These are phyloP conservation scores for Euschistus heros DNA, from an alignment of 1,140 invertebrate genomes.

Conservation along the genomic window DNA sequence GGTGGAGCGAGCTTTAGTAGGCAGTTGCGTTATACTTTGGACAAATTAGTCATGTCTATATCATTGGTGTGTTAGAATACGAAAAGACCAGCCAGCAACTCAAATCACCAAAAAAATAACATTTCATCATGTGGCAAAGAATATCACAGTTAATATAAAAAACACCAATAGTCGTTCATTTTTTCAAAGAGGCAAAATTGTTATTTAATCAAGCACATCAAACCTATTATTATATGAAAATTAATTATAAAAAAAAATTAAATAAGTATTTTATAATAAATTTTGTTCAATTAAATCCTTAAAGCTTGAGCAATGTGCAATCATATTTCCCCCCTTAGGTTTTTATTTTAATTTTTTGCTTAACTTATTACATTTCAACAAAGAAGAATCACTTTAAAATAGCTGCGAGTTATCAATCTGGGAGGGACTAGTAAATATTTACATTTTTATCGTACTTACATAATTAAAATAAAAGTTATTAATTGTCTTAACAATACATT, in stretches of 20 bases:
- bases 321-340: not conserved
- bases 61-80: not conserved
- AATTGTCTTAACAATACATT: conserved; percentile 1
- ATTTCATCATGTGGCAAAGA: conserved; percentile 2
- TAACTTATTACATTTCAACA: not conserved
- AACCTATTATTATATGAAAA: not conserved
- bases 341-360: not conserved
- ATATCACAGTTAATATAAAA: conserved; percentile 9
- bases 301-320: conserved; percentile 16
- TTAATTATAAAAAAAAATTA: conserved; percentile 1
- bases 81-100: not conserved
- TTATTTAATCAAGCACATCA: not conserved
- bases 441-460: not conserved
- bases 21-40: too few relatives aligned
- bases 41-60: not conserved
- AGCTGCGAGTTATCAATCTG: not conserved
- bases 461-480: not conserved
- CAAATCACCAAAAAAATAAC: not conserved
- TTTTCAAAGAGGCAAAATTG: conserved; percentile 4
- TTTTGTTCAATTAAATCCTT: not conserved
- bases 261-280: not conserved
- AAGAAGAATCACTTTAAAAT: not conserved
- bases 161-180: not conserved
- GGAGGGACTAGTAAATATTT: conserved; percentile 11
- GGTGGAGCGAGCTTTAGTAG: too few relatives aligned